These are phyloP conservation scores for Cavia aperea DNA, from an alignment of 2,113 vertebrate species.

Conservation along the genomic window DNA sequence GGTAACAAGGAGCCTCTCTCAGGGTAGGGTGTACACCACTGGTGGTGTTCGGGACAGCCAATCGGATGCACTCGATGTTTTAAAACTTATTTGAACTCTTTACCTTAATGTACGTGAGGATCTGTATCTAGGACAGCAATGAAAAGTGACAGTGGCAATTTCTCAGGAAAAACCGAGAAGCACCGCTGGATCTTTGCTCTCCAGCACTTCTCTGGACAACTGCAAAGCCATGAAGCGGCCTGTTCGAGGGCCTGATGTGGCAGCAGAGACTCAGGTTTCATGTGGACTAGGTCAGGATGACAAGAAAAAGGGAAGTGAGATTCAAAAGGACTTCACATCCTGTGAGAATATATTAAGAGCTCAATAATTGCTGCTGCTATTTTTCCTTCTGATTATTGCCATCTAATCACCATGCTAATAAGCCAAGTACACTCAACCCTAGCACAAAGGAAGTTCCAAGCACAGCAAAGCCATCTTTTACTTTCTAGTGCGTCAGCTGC, in stretches of 20 bases:
- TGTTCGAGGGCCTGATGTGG: not conserved
- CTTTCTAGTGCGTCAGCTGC: not conserved
- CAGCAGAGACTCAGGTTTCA: not conserved
- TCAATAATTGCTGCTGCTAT: not conserved
- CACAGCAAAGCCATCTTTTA: not conserved
- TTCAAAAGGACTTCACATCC: not conserved
- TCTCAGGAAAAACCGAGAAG: not conserved
- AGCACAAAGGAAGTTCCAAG: not conserved
- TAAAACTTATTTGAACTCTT: not conserved
- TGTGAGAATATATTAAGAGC: not conserved
- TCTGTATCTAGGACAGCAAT: not conserved
- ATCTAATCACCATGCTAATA: not conserved
- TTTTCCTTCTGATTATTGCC: not conserved
- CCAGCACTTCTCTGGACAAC: not conserved
- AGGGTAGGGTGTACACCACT: not conserved
- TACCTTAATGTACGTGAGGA: not conserved
- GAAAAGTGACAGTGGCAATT: not conserved
- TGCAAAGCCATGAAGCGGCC: not conserved
- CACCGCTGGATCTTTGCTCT: not conserved
- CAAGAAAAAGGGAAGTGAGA: not conserved
- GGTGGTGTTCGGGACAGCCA: not conserved
- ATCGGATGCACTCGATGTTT: not conserved
- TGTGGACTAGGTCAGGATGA: not conserved
- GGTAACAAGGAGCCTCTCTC: not conserved
- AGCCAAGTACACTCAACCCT: not conserved